Evolutionary conservation across 2,113 vertebrate genomes (phyloP), one percentile per base, ranked within the genome.

Genomic region (Hyperopisus bebe): DNA sequence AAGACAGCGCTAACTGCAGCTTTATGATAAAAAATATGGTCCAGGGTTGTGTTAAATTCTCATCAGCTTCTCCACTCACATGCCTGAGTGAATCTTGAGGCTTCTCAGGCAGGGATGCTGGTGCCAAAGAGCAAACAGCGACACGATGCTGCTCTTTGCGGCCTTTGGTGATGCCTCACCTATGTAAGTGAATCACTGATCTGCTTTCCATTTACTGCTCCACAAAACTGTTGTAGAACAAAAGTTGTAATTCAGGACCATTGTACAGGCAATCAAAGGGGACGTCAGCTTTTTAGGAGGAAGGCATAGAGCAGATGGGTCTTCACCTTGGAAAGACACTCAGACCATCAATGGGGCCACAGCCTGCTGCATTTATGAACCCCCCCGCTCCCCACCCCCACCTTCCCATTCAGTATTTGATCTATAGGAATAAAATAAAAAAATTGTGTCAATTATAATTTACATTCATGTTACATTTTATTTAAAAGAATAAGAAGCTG

Each of bases 1-100:
- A 46, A 84, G 82, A 84, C 31, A 47, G 82, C 82, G 24, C 82
- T 84, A 84, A 84, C 39, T 80, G 74, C 74, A 80, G 74, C 74
- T 80, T 80, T 42, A 80, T 80, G 74, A 80, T 80, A 80, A 80
- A 80, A 70, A 80, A 80, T 80, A 42, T 80, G 74, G 44, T 84
- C 39, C 82, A 27, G 82, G 82, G 44, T 21, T 46, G 39, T 84
- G 44, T 84, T 44, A 84, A 84, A 84, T 80, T 80, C 74, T 84
- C 82, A 46, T 84, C 82, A 47, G 11, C 82, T 47, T 84, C 42
- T 47, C 39, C 44, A 46, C 44, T 44, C 82, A 84, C 10, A 46
- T 84, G 74, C 31, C 74, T 80, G 74, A 80, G 31, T 80, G 74
- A 80, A 80, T 35, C 74, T 31, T 42, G 74, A 19, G 35, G 74